These are phyloP conservation scores for Lagodon rhomboides DNA, from an alignment of 2,797 vertebrate species.

Conservation along the genomic window DNA sequence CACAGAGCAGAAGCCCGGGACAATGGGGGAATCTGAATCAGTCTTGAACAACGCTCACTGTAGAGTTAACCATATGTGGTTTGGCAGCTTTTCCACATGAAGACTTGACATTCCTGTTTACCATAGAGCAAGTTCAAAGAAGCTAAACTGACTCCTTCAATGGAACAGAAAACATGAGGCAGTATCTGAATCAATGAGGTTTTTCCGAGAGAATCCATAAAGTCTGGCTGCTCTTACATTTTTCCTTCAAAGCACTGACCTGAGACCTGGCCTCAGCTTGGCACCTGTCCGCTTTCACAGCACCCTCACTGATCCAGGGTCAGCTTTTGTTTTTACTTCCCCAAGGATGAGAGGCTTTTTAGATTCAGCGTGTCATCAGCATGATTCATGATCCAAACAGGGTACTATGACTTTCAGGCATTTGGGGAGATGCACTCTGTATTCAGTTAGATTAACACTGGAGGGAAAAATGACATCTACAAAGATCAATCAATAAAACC, in stretches of 20 bases:
- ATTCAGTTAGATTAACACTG: constrained; percentile 31
- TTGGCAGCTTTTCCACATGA: constrained; percentile 45
- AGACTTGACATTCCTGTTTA: constrained; percentile 32
- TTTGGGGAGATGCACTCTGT: constrained; percentile 23
- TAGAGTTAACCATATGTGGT: constrained; percentile 42
- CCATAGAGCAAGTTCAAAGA: constrained; percentile 34
- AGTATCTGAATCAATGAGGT: constrained; percentile 16
- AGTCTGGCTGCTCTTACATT: constrained; percentile 7
- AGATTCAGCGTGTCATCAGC: constrained; percentile 42
- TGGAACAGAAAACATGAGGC: constrained; percentile 21
- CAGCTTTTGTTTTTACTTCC: constrained; percentile 58
- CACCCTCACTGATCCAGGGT: constrained; percentile 49
- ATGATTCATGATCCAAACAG: constrained; percentile 37
- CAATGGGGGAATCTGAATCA: constrained; percentile 50
- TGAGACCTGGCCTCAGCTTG: constrained; percentile 32
- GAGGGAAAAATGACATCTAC: constrained; percentile 23
- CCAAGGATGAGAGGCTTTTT: constrained; percentile 53
- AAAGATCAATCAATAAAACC: constrained; percentile 59
- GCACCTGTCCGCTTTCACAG: constrained; percentile 57
- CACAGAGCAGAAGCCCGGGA: constrained; percentile 52
- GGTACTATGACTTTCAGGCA: constrained; percentile 44
- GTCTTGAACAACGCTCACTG: constrained; percentile 47
- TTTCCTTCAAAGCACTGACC: constrained; percentile 39
- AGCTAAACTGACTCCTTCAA: constrained; percentile 10
- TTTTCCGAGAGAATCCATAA: constrained; percentile 21